These are phyloP conservation scores for Tortricodes alternella DNA, from an alignment of 2,888 invertebrate species.

Conservation along the genomic window DNA sequence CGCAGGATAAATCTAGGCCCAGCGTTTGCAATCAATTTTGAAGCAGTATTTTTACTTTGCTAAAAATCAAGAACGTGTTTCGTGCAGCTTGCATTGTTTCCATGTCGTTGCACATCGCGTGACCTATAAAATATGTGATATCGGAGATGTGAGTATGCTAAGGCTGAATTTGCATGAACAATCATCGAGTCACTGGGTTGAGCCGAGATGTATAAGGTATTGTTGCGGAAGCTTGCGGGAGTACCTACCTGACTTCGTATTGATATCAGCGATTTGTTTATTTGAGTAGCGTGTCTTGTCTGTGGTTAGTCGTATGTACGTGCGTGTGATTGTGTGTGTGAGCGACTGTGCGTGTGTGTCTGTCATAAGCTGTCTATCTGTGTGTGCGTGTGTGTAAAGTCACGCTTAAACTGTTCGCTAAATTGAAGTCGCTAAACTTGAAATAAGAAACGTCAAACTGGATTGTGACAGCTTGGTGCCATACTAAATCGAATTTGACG, in stretches of 20 bases:
- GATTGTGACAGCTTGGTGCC: too few species aligned
- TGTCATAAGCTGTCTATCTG: too few species aligned
- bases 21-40: too few species aligned
- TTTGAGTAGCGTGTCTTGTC: too few species aligned
- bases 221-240: not conserved
- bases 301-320: not conserved
- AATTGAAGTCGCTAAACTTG: too few species aligned
- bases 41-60: not conserved
- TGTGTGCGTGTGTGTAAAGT: too few species aligned
- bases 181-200: not conserved
- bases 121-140: conserved; percentile 28
- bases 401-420: too few species aligned
- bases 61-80: not conserved
- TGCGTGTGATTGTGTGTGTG: not conserved
- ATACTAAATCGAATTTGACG: too few species aligned
- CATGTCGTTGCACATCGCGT: conserved; percentile 19
- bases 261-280: not conserved
- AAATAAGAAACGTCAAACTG: too few species aligned
- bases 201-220: not conserved
- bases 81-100: conserved; percentile 8
- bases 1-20: too few species aligned
- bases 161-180: conserved; percentile 2
- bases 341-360: not conserved
- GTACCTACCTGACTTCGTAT: not conserved
- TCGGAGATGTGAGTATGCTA: not conserved